phyloP scores from a whole-genome alignment of 2,113 vertebrate species.

The Nycticorax nycticorax region DNA sequence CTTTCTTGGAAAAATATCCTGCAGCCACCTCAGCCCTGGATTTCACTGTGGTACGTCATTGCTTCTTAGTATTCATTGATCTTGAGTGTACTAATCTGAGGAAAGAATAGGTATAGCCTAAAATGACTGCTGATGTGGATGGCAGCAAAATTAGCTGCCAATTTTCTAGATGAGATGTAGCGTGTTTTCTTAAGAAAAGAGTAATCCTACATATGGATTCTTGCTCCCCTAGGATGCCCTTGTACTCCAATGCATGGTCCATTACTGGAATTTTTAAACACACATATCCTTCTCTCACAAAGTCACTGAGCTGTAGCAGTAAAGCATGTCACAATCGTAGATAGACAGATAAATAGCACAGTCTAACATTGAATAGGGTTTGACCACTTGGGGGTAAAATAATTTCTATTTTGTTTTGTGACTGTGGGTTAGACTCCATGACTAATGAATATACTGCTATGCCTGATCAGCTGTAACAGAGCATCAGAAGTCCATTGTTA shows the following conservation, averaged over 20 bases:
- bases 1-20: background rate
- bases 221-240: background rate
- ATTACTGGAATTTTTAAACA: conserved; percentile 5
- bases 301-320: conserved; percentile 19
- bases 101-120: background rate
- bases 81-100: background rate
- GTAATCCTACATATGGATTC: background rate
- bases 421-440: background rate
- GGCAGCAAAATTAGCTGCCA: conserved; percentile 33
- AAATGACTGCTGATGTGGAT: background rate
- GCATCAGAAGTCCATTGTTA: background rate
- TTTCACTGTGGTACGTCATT: background rate
- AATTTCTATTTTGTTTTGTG: conserved; percentile 20
- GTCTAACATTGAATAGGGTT: background rate
- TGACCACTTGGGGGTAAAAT: conserved; percentile 1
- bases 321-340: background rate
- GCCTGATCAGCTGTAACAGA: background rate
- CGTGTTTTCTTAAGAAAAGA: background rate
- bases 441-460: background rate
- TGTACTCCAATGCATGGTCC: background rate
- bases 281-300: background rate
- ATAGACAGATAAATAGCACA: conserved; percentile 1
- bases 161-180: background rate
- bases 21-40: background rate
- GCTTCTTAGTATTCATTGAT: background rate